phyloP scores from a whole-genome alignment of 2,113 vertebrate genomes.

The Caretta caretta region DNA sequence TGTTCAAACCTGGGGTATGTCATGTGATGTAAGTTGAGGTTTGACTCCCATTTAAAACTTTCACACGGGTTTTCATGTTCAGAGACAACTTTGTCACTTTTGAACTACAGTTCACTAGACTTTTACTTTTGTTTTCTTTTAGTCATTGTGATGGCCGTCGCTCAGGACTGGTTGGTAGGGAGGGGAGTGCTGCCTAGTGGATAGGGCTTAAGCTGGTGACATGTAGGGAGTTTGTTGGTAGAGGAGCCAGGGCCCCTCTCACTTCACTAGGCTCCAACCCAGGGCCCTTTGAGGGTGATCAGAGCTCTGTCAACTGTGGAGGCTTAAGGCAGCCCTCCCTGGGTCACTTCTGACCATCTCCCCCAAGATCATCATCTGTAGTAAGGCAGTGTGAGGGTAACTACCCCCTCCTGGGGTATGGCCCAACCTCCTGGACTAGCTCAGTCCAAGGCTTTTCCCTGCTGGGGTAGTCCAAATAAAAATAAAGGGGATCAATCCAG shows the following conservation, averaged over 20 bases:
- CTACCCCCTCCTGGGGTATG: background rate
- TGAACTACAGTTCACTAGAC: background rate
- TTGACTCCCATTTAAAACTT: background rate
- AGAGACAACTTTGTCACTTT: background rate
- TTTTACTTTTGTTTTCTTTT: background rate
- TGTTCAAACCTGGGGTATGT: background rate
- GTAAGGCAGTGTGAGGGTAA: background rate
- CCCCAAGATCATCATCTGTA: background rate
- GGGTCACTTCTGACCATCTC: background rate
- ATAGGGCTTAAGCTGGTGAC: background rate
- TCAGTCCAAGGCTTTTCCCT: background rate
- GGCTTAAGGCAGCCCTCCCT: background rate
- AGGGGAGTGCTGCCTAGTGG: background rate
- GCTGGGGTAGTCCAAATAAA: background rate
- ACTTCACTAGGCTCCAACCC: background rate
- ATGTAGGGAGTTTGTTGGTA: background rate
- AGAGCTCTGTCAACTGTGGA: background rate
- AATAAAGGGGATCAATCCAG: background rate
- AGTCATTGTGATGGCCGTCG: background rate
- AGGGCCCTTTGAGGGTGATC: background rate
- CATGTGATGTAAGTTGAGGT: background rate
- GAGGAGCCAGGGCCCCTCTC: background rate
- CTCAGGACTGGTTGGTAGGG: background rate
- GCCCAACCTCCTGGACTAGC: background rate
- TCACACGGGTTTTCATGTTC: background rate